Conservation (phyloP, 1,140 invertebrate genomes). For the Heterodera schachtii region DNA sequence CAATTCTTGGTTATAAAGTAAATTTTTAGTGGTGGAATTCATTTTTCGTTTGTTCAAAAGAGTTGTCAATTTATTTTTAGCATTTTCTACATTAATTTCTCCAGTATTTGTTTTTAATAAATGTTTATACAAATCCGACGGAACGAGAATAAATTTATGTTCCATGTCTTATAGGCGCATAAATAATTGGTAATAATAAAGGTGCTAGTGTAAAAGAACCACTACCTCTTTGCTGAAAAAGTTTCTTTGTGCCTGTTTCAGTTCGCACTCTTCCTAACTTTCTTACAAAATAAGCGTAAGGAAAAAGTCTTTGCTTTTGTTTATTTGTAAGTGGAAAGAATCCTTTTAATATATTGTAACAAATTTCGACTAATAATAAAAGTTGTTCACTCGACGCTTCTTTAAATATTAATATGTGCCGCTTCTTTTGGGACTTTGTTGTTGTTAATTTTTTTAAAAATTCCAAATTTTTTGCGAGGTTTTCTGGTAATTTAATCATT, state of each 20-base stretch:
- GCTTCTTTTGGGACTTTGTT: slow-evolving; percentile 27
- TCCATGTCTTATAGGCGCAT: neutral
- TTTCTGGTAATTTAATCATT: neutral
- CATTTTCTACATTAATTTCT: neutral
- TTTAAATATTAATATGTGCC: slow-evolving; percentile 1
- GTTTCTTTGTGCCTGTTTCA: neutral
- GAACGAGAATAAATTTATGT: slow-evolving; percentile 21
- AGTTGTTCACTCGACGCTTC: slow-evolving; percentile 15
- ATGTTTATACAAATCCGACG: slow-evolving; percentile 26
- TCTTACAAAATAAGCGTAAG: neutral
- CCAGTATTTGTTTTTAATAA: neutral
- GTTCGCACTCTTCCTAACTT: slow-evolving; percentile 11
- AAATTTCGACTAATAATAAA: slow-evolving; percentile 30
- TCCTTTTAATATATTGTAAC: slow-evolving; percentile 16
- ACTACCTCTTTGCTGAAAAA: slow-evolving; percentile 15
- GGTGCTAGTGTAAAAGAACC: neutral
- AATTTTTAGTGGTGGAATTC: neutral
- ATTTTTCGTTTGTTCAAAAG: neutral
- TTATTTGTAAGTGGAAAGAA: slow-evolving; percentile 7
- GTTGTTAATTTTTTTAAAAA: slow-evolving; percentile 18
- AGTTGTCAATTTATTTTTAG: neutral
- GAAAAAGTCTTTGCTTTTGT: neutral
- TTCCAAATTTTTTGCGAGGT: slow-evolving; percentile 6
- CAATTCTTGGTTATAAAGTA: slow-evolving; percentile 29
- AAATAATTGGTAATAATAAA: slow-evolving; percentile 18